Evolutionary conservation across 2,113 vertebrate species (phyloP).

Genomic region (Petromus typicus): DNA sequence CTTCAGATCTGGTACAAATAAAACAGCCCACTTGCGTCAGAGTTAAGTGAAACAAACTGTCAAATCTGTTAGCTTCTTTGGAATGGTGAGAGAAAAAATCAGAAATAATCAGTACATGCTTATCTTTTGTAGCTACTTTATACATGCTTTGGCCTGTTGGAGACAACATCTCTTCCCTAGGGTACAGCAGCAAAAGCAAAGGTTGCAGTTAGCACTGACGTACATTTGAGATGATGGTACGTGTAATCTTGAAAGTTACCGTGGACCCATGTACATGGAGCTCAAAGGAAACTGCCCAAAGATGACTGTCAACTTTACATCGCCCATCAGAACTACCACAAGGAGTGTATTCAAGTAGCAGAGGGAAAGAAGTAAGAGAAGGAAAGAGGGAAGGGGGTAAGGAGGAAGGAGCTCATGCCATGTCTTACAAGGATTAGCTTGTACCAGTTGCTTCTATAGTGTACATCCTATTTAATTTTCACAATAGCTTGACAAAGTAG

Average conservation of each 20-base stretch:
- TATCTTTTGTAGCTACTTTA: not conserved
- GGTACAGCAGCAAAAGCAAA: not conserved
- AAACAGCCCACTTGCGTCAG: conserved; percentile 52
- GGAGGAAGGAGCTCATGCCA: not conserved
- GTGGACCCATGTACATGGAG: not conserved
- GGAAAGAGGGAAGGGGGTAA: not conserved
- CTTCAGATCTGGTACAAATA: conserved; percentile 34
- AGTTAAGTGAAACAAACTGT: conserved; percentile 52
- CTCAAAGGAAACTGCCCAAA: conserved; percentile 38
- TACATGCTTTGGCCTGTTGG: not conserved
- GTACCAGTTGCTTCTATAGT: not conserved
- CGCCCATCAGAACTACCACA: not conserved
- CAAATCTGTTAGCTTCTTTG: conserved; percentile 38
- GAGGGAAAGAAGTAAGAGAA: not conserved
- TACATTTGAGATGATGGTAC: not conserved
- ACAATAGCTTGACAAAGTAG: conserved; percentile 10
- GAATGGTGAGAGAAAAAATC: not conserved
- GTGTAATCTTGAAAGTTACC: conserved; percentile 37
- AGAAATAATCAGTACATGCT: not conserved
- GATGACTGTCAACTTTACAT: not conserved
- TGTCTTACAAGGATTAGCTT: not conserved
- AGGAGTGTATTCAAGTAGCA: not conserved
- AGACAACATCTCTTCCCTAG: not conserved
- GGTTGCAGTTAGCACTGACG: not conserved
- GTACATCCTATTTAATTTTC: not conserved